These are phyloP conservation scores for Aphodius granarius DNA, from an alignment of 2,888 invertebrate species.

Conservation along the genomic window DNA sequence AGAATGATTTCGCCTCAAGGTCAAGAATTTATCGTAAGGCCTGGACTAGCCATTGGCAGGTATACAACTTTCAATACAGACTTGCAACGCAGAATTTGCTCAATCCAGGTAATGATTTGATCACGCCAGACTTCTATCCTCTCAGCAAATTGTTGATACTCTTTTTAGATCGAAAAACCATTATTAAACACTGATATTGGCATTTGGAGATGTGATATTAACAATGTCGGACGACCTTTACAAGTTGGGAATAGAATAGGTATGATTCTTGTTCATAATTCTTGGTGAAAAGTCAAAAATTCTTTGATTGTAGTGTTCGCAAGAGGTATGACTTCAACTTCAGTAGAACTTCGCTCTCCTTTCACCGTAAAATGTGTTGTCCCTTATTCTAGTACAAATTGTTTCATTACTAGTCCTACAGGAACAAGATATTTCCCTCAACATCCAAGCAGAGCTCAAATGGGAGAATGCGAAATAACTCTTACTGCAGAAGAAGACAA, in stretches of 20 bases:
- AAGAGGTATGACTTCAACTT: neutral
- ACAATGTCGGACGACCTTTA: slow-evolving; percentile 3
- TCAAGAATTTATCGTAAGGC: slow-evolving; percentile 4
- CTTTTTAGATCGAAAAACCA: slow-evolving; percentile 26
- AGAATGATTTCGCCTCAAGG: slow-evolving; percentile 28
- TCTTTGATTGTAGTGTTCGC: neutral
- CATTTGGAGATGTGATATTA: slow-evolving; percentile 30
- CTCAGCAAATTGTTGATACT: neutral
- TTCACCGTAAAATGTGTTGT: slow-evolving; percentile 30
- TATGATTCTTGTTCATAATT: no score
- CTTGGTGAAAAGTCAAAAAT: no score
- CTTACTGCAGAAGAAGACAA: slow-evolving; percentile 19
- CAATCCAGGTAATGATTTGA: slow-evolving; percentile 33
- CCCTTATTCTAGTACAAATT: slow-evolving; percentile 30
- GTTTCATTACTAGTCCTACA: slow-evolving; percentile 31
- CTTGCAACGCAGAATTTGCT: slow-evolving; percentile 24
- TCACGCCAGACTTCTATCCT: neutral
- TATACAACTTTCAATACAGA: slow-evolving; percentile 30
- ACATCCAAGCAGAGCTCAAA: neutral
- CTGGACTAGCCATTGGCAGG: slow-evolving; percentile 23
- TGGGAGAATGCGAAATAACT: slow-evolving; percentile 28
- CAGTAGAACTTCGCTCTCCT: slow-evolving; percentile 12
- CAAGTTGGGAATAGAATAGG: slow-evolving; percentile 18
- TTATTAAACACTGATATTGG: slow-evolving; percentile 28
- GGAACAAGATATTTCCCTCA: slow-evolving; percentile 27